These are phyloP conservation scores for Acrocephalus kingi DNA, from an alignment of 2,113 vertebrate species.

Conservation along the genomic window DNA sequence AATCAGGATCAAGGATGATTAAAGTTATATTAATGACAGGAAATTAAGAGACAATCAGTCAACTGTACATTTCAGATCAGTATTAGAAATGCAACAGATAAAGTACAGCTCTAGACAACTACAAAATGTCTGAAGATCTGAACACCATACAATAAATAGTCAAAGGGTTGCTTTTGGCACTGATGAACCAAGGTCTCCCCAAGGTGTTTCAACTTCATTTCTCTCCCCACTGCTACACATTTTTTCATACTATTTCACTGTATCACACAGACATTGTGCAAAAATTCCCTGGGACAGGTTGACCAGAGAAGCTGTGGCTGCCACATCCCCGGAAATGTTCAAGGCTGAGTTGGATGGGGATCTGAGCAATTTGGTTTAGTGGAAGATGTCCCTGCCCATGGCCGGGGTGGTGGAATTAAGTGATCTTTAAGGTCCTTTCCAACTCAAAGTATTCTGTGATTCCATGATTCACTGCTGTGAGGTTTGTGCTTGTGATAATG, in stretches of 20 bases:
- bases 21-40: not conserved
- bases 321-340: not conserved
- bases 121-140: not conserved
- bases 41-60: not conserved
- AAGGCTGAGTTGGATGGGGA: not conserved
- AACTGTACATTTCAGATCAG: not conserved
- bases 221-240: not conserved
- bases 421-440: not conserved
- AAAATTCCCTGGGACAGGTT: not conserved
- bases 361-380: not conserved
- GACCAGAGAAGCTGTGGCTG: not conserved
- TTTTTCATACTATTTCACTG: not conserved
- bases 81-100: not conserved
- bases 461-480: not conserved
- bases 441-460: not conserved
- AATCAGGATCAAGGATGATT: not conserved
- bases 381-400: no score
- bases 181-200: not conserved
- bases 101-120: not conserved
- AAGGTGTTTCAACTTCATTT: not conserved
- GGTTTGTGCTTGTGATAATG: not conserved
- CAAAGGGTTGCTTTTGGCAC: not conserved
- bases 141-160: not conserved
- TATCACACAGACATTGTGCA: not conserved
- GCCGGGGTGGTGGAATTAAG: not conserved